Conservation (phyloP, 1,140 invertebrate species). For the Drosophila watanabei region DNA sequence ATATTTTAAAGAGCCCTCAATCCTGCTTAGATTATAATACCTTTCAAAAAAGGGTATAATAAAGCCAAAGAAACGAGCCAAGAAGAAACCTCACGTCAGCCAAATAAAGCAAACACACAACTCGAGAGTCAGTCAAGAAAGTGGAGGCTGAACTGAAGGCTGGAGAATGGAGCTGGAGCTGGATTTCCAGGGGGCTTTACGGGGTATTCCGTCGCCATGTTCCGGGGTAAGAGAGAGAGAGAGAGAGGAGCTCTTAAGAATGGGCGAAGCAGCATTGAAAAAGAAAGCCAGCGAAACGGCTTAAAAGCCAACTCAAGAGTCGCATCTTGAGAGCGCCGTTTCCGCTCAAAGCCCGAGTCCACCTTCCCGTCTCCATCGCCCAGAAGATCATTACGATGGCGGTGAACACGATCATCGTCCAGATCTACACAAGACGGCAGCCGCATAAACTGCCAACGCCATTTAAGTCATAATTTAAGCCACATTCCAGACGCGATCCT, state of each 20-base stretch:
- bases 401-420: slow-evolving; percentile 34
- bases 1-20: not conserved
- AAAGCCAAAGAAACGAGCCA: slow-evolving; percentile 39
- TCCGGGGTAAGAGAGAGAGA: slow-evolving; percentile 16
- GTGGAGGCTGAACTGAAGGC: slow-evolving; percentile 29
- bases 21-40: too few relatives aligned
- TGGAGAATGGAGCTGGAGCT: slow-evolving; percentile 19
- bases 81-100: slow-evolving; percentile 57
- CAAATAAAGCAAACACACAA: slow-evolving; percentile 70
- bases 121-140: slow-evolving; percentile 65
- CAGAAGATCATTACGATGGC: slow-evolving; percentile 17
- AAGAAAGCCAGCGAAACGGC: slow-evolving; percentile 73
- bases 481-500: slow-evolving; percentile 82
- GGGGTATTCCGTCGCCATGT: slow-evolving; percentile 5
- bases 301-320: slow-evolving; percentile 68
- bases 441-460: slow-evolving; percentile 82
- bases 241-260: slow-evolving; percentile 69
- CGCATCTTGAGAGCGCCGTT: slow-evolving; percentile 66
- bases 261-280: slow-evolving; percentile 73
- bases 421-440: slow-evolving; percentile 62
- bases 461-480: slow-evolving; percentile 84
- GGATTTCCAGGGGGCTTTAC: slow-evolving; percentile 7
- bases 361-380: slow-evolving; percentile 11
- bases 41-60: slow-evolving; percentile 1
- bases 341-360: slow-evolving; percentile 52